Base-by-base conservation (phyloP, 2,888 invertebrate species). In the Plagiodera versicolora region DNA sequence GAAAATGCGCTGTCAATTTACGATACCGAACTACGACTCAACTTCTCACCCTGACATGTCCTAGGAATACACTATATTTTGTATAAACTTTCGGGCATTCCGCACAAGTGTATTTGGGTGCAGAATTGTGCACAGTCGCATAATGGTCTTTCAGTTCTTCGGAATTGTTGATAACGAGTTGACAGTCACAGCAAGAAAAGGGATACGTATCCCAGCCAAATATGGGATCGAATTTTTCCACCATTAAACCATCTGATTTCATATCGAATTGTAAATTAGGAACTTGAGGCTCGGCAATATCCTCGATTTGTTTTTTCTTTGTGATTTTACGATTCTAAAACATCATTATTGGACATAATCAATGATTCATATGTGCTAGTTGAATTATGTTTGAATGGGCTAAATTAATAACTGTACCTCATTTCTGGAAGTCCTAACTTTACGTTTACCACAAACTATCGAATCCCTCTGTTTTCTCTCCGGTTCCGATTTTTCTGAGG, bases 61-160 rank as follows among this genome's bases (percentile, higher is more conserved):
- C 84, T 6, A 89, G 74, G 73, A 89, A 89, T 3, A 83, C 82
- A 61, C 82, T 81, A 75, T 88, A 88, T 70, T 86, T 85, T 46
- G 84, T 83, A 66, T 84, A 84, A 11, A 86, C 82, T 68, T 85
- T 85, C 47, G 86, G 85, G 73, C 89, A 89, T 70, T 89, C 87
- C 17, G 86, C 83, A 73, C 89, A 90, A 71, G 84, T 82, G 70
- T 87, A 89, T 5, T 86, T 85, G 0, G 85, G 81, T 63, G 85
- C 83, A 69, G 87, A 86, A 47, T 85, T 85, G 69, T 89, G 89
- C 0, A 85, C 83, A 6, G 81, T 79, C 64, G 84, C 83, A 49
- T 85, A 84, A 72, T 90, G 89, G 1, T 85, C 82, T 56, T 87
- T 79, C 32, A 89, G 76, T 62, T 82, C 80, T 59, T 83, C 81